A percentile compares a stretch with the other conserved stretches of the same genome.
phyloP scores from a whole-genome alignment of 2,797 vertebrate genomes.

The Lutjanus argentimaculatus region DNA sequence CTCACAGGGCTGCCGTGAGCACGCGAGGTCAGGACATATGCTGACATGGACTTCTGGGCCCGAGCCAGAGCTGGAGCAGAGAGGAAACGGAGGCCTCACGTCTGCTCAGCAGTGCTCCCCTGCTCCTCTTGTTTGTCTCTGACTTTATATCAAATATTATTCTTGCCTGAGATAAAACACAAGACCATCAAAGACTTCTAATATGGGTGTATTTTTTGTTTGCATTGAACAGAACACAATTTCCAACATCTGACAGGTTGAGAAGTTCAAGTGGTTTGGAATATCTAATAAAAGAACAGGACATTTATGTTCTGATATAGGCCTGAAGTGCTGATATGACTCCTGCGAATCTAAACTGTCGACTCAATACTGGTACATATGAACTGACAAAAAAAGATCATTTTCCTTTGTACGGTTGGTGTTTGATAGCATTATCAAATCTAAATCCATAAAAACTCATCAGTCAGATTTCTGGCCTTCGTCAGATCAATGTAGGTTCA shows the following conservation, averaged over 20 bases:
- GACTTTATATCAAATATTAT: conserved; percentile 38
- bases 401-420: neutral
- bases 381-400: neutral
- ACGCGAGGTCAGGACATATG: conserved; percentile 82
- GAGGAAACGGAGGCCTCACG: conserved; percentile 65
- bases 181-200: neutral
- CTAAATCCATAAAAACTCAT: neutral
- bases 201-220: neutral
- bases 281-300: conserved; percentile 16
- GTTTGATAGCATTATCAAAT: neutral
- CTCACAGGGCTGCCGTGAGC: conserved; percentile 69
- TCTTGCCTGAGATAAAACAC: neutral
- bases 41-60: conserved; percentile 79
- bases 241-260: conserved; percentile 16
- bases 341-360: neutral
- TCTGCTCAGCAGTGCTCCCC: conserved; percentile 38
- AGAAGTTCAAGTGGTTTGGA: neutral
- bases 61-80: conserved; percentile 54
- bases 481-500: neutral
- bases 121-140: conserved; percentile 45
- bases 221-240: neutral
- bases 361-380: neutral
- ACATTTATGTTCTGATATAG: neutral
- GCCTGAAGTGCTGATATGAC: neutral
- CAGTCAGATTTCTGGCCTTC: neutral